Conservation (phyloP, 2,888 invertebrate genomes). For the Gymnoscelis rufifasciata region DNA sequence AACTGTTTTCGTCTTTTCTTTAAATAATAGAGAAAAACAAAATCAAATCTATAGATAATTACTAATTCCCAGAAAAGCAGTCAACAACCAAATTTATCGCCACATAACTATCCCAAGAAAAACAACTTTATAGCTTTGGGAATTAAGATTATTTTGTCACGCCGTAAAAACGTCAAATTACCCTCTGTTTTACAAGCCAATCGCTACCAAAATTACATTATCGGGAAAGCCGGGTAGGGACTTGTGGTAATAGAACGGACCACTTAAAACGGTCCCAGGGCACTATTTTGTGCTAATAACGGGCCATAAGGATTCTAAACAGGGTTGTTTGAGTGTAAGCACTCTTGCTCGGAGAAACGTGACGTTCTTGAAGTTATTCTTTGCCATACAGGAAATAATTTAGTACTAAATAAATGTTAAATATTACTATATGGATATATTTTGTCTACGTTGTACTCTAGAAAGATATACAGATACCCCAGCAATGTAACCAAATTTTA, state of each 20-base stretch:
- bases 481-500: too few species aligned
- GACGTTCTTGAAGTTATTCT: background rate
- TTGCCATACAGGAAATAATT: too few species aligned
- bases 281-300: slow-evolving; percentile 44
- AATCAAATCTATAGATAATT: too few species aligned
- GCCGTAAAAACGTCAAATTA: slow-evolving; percentile 23
- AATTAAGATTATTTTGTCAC: slow-evolving; percentile 10
- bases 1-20: too few species aligned
- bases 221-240: slow-evolving; percentile 24
- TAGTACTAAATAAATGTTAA: too few species aligned
- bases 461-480: too few species aligned
- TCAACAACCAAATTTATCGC: background rate
- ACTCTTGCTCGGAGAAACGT: slow-evolving; percentile 2
- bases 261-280: slow-evolving; percentile 38
- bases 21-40: too few species aligned
- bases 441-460: too few species aligned
- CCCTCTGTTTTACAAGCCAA: slow-evolving; percentile 27
- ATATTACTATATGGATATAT: too few species aligned
- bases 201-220: slow-evolving; percentile 27
- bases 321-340: slow-evolving; percentile 31
- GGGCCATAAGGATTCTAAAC: slow-evolving; percentile 41
- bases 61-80: background rate
- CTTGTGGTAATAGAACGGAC: slow-evolving; percentile 38
- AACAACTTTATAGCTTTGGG: slow-evolving; percentile 1
- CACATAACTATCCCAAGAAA: background rate